Percentiles rank a stretch among this genome's conserved stretches.
These are phyloP conservation scores for Carapus acus DNA, from an alignment of 2,797 vertebrate genomes.

Conservation along the genomic window DNA sequence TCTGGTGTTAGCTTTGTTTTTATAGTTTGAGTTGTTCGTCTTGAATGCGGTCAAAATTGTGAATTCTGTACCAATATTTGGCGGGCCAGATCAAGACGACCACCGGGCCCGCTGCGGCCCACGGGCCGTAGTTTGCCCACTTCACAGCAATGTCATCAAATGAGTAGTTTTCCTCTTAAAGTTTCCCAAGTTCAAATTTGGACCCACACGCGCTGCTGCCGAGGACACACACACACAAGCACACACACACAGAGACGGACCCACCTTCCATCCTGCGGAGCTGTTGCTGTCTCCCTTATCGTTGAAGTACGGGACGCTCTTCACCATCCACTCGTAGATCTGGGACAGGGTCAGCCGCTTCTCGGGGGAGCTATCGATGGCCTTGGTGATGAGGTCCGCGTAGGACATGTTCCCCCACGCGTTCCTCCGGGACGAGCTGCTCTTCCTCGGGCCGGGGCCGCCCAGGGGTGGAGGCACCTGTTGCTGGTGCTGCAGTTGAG, in stretches of 20 bases:
- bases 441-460: slow-evolving; percentile 81
- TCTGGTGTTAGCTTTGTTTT: too few relatives aligned
- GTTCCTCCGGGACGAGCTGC: slow-evolving; percentile 91
- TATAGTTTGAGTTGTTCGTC: too few relatives aligned
- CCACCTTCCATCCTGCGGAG: slow-evolving; percentile 97
- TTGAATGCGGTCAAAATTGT: too few relatives aligned
- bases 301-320: slow-evolving; percentile 96
- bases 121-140: too few relatives aligned
- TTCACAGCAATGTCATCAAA: too few relatives aligned
- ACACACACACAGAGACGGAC: slow-evolving; percentile 15
- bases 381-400: slow-evolving; percentile 96
- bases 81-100: too few relatives aligned
- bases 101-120: too few relatives aligned
- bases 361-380: slow-evolving; percentile 94
- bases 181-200: background rate
- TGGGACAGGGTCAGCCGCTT: slow-evolving; percentile 93
- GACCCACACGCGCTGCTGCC: background rate
- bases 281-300: slow-evolving; percentile 99
- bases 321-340: slow-evolving; percentile 99
- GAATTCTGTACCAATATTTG: too few relatives aligned
- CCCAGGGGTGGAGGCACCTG: slow-evolving; percentile 75
- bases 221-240: background rate
- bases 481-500: slow-evolving; percentile 67
- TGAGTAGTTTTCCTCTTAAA: background rate
- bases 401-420: slow-evolving; percentile 99